Base-by-base conservation (phyloP, 2,113 vertebrate species). In the Hemiprocne comata region DNA sequence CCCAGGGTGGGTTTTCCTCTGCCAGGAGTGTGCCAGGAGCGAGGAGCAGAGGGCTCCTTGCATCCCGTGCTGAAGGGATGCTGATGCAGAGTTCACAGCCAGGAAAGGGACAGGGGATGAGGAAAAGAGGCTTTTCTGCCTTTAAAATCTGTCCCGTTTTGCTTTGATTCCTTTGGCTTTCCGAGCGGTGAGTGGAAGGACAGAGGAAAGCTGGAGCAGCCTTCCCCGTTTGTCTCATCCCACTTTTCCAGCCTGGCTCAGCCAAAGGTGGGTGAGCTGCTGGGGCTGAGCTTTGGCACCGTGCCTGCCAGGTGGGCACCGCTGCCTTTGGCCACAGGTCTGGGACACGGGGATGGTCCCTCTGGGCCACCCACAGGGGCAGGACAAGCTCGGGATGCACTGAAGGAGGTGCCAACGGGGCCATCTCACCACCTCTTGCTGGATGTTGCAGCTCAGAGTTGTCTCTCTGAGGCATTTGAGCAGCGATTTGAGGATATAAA, bases 401-500 rank as follows among this genome's bases (percentile, higher is more conserved):
- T 36, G 48, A 42, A 15, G 82, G 54, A 89, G 34, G 57, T 3
- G 1, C 42, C 4, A 1, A 31, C 1, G 1, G 42, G 78, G 61
- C 65, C 11, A 4, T n/a, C 58, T 79, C 66, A 12, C 58, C 3
- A 0, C 0, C 0, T 29, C 36, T 71, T 0, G 1, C 72, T 77
- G 54, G 64, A n/a, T 71, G 62, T 5, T 57, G 69, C 81, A 50
- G 48, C 29, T 16, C 7, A 1, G 69, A 73, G 24, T 34, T 2
- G 1, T 15, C 36, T 76, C 72, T 64, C 28, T 1, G 8, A 46
- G 61, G 75, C n/a, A 74, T 57, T 12, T 19, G 65, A 91, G 91
- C 85, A 75, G 94, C 25, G 18, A 75, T 95, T 93, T 91, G 81
- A 92, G 53, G 81, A 61, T 75, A 55, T 79, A 84, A 95, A 87